Base-by-base conservation (phyloP, 1,140 invertebrate genomes). In the Solenopsis fugax region DNA sequence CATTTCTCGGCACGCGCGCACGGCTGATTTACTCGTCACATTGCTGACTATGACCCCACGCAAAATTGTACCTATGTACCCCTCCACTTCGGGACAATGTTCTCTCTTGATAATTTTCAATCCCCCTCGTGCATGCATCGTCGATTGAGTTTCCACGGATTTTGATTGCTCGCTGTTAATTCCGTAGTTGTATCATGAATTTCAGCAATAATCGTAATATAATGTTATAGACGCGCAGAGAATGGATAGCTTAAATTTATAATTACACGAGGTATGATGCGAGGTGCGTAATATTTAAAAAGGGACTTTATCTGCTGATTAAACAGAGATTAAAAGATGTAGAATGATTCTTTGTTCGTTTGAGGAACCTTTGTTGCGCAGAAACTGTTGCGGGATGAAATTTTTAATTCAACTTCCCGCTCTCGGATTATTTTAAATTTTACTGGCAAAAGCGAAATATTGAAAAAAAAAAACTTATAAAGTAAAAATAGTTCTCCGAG, bases 1-100 rank as follows among this genome's bases (percentile, higher is more conserved):
- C 71, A 69, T 77, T 80, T 87, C 85, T 87, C 64, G 72, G 81
- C 60, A 87, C 86, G 81, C 34, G 52, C 50, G 18, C 41, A n/a
- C 18, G 24, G 48, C n/a, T 29, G 77, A 52, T 69, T 87, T 87
- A 81, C 21, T 18, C 56, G 77, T 77, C 56, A 34, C 52, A 41
- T 80, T 86, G 48, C 29, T 4, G 29, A 54, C 24, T 54, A 5
- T 77, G 13, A 18, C 2, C 9, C 9, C 21, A 50, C 24, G 48
- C 67, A 41, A 41, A 41, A 41, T 7, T 41, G 41, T 41, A 6
- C 2, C 45, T n/a, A n/a, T n/a, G n/a, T n/a, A n/a, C 50, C 24
- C 21, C 10, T 37, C 54, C 10, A 9, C 24, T 69, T 65, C 58
- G n/a, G 50, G 16, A 58, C 12, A 48, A 37, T 48, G 13, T 41